phyloP scores from a whole-genome alignment of 2,888 invertebrate species.

The Chymomyza fuscimana region DNA sequence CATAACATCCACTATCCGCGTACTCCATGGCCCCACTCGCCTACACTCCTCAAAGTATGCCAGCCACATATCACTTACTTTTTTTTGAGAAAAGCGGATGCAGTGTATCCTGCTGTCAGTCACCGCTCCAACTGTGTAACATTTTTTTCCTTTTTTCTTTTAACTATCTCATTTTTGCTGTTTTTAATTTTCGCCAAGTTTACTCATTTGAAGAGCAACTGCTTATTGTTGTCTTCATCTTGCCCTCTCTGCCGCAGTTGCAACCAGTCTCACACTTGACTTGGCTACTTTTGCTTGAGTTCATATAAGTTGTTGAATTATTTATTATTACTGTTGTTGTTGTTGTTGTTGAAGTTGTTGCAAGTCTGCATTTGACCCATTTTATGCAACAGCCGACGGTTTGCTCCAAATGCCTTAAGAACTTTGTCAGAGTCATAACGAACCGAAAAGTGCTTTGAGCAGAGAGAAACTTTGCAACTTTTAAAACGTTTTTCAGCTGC shows the following conservation, averaged over 20 bases:
- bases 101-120: background rate
- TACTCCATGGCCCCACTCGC: no score
- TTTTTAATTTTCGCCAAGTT: slow-evolving; percentile 17
- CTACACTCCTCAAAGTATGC: no score
- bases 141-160: slow-evolving; percentile 13
- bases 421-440: slow-evolving; percentile 20
- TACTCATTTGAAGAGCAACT: background rate
- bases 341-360: background rate
- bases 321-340: background rate
- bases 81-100: no score
- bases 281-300: slow-evolving; percentile 11
- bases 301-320: slow-evolving; percentile 5
- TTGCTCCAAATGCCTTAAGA: background rate
- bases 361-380: slow-evolving; percentile 22
- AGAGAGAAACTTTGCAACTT: slow-evolving; percentile 21
- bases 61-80: no score
- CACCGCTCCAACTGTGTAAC: slow-evolving; percentile 1
- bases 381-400: background rate
- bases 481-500: slow-evolving; percentile 36
- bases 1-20: no score
- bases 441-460: slow-evolving; percentile 23
- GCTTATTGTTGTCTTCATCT: slow-evolving; percentile 20
- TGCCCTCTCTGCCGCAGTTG: slow-evolving; percentile 2
- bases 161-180: slow-evolving; percentile 18
- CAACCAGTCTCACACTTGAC: background rate